Base-by-base conservation (phyloP, 92 coral and sea anemone species). In the Siderastrea radians region DNA sequence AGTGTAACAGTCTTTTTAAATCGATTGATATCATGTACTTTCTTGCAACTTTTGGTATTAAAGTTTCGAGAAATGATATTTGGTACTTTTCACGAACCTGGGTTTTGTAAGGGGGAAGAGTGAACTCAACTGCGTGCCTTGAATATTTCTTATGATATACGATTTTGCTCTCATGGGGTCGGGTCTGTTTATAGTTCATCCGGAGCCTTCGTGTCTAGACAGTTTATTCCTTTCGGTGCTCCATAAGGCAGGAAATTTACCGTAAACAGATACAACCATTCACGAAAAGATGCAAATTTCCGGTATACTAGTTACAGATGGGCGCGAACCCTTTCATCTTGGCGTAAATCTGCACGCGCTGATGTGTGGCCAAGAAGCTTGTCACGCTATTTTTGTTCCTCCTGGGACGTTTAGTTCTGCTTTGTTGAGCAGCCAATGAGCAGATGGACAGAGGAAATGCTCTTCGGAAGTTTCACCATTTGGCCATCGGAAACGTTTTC, bases 131-230 rank as follows among this genome's bases (percentile, higher is more conserved):
- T 7, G 76, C 48, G 57, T 58, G 50, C 47, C 77, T 16, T 13
- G 19, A 45, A 70, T 46, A 6, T 74, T 54, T 49, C 15, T 65
- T 5, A 61, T 46, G 59, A 45, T 14, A 16, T 59, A 46, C 60
- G 10, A 38, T 67, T 57, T 46, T 60, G 45, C 26, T 12, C 9
- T 14, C 61, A 45, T 49, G 46, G 68, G 66, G 70, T 38, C 54
- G 55, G 75, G 75, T 71, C 69, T 82, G 78, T 84, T 74, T 73
- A 11, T 11, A 73, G 53, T 7, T 19, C 72, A 65, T 64, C 57
- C 49, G 87, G 87, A 84, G 87, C 73, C 87, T 1, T 49, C 5
- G 12, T 49, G 87, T 84, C 87, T 84, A 84, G 87, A 84, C 87
- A 50, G 14, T 83, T 63, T 66, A 84, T 73, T 73, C 87, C 60